Base-by-base conservation (phyloP, 2,113 vertebrate species). In the Cromileptes altivelis region DNA sequence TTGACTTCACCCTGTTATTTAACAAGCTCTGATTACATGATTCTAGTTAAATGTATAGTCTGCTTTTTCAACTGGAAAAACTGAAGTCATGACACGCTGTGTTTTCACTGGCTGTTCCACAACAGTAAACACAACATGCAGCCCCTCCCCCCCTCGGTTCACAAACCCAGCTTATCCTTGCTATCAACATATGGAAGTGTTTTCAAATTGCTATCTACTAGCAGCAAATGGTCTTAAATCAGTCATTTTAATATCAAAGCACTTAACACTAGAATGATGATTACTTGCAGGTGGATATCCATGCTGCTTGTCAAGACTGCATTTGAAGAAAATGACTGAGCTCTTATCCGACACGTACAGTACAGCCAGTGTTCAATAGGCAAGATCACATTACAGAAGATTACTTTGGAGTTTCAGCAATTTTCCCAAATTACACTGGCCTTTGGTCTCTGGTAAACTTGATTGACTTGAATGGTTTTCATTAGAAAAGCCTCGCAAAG, bases 201-300 rank as follows among this genome's bases (percentile, higher is more conserved):
- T 96, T 95, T 90, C 71, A 72, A 87, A 89, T 89, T 86, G 88
- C 93, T 93, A 95, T 94, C 92, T 93, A 77, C 88, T 77, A 86
- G 91, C 93, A 92, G 91, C 93, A 92, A 94, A 95, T 91, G 87
- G 89, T 90, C 93, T 94, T 92, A 94, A 94, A 95, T 94, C 91
- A 95, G 89, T 95, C 91, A 94, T 95, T 95, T 94, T 94, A 94
- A 95, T 96, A 95, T 95, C 95, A 96, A 95, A 95, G 93, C 92
- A 94, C 94, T 95, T 95, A 94, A 95, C 93, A 94, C 93, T 87
- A 92, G 91, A 92, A 93, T 92, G 92, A 91, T 95, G 95, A 96
- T 95, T 94, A 93, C 91, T 96, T 95, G 90, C 95, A 96, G 95
- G 89, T 94, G 92, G 86, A 91, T 62, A 91, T 83, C 87, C 90